A percentile compares a stretch with the other conserved stretches of the same genome.
These are phyloP conservation scores for Idaea straminata DNA, from an alignment of 2,888 invertebrate genomes.

Conservation along the genomic window DNA sequence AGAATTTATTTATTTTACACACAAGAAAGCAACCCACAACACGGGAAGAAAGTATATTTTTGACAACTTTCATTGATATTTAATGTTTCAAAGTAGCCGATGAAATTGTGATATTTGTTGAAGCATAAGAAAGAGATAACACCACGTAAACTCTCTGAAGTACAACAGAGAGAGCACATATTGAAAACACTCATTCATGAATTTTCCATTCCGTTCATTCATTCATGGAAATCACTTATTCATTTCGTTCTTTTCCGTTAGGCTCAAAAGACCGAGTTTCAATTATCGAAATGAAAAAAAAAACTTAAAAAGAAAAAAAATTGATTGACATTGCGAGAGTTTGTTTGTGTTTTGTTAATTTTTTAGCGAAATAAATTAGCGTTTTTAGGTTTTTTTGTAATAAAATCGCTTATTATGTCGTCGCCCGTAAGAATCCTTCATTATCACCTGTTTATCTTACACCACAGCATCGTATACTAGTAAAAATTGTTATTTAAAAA, in stretches of 20 bases:
- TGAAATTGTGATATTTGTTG: not conserved
- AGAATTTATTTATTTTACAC: constrained; percentile 5
- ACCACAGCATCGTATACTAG: not conserved
- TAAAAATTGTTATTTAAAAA: constrained; percentile 10
- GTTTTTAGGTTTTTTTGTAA: constrained; percentile 13
- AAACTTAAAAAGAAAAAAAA: not conserved
- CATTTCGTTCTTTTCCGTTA: constrained; percentile 10
- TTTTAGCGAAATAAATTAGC: constrained; percentile 23
- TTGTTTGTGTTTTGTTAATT: constrained; percentile 43
- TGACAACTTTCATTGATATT: not conserved
- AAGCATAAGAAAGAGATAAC: not conserved
- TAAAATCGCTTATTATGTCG: constrained; percentile 47
- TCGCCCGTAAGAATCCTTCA: constrained; percentile 51
- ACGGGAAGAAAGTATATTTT: not conserved
- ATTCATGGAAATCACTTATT: constrained; percentile 28
- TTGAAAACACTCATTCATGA: not conserved
- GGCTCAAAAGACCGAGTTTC: not conserved
- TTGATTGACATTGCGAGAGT: constrained; percentile 38
- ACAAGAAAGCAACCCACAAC: not conserved
- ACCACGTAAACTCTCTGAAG: not conserved
- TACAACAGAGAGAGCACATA: not conserved
- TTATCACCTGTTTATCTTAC: not conserved
- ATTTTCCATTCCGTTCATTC: not conserved
- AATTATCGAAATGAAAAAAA: not conserved
- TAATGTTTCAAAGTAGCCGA: not conserved